A percentile compares a stretch with the other conserved stretches of the same genome.
phyloP scores from a whole-genome alignment of 2,113 vertebrate species.

The Syrmaticus mikado region DNA sequence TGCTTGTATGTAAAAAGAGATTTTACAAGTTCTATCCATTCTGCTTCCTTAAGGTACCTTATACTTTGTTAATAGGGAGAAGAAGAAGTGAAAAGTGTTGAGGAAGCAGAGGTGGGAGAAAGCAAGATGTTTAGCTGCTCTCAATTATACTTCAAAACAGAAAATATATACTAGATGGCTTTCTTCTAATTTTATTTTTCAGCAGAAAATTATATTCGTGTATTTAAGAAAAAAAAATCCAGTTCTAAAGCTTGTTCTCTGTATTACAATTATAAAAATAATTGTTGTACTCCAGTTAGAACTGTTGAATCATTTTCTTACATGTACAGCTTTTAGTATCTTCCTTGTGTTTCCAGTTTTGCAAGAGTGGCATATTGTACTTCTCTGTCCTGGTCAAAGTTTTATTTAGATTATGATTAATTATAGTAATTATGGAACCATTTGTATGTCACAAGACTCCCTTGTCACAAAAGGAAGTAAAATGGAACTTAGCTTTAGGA shows the following conservation, averaged over 20 bases:
- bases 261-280: neutral
- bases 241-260: neutral
- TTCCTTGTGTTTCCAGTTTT: slow-evolving; percentile 22
- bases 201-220: neutral
- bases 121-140: neutral
- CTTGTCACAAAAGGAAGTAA: neutral
- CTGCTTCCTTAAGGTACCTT: neutral
- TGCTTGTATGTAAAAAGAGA: neutral
- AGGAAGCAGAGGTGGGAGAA: neutral
- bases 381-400: neutral
- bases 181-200: neutral
- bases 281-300: neutral
- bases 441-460: neutral
- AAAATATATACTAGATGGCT: neutral
- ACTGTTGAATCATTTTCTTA: neutral
- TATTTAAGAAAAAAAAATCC: neutral
- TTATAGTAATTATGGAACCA: neutral
- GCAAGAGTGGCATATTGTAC: neutral
- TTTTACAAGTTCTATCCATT: neutral
- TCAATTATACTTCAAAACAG: neutral
- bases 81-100: neutral
- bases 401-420: slow-evolving; percentile 8
- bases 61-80: neutral
- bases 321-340: neutral
- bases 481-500: neutral